These are phyloP conservation scores for Lepidurus apus DNA, from an alignment of 1,140 invertebrate genomes.

Conservation along the genomic window DNA sequence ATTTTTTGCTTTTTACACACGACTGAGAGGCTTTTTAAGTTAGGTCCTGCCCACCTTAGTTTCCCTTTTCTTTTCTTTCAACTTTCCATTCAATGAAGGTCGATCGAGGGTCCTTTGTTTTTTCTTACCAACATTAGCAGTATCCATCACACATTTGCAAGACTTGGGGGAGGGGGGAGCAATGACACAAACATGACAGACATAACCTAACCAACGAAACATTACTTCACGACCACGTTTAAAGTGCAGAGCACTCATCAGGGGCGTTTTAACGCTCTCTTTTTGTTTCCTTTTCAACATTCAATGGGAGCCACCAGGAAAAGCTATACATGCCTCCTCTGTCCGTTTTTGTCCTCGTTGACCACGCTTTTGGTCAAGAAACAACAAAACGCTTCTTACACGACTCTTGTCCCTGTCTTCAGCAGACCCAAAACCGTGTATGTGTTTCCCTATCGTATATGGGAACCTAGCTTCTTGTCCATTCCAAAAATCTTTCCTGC, in stretches of 20 bases:
- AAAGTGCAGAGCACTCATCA: slow-evolving; percentile 18
- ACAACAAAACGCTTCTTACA: no score
- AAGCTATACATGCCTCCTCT: neutral
- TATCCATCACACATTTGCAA: slow-evolving; percentile 13
- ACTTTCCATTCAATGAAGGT: neutral
- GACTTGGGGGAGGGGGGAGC: neutral
- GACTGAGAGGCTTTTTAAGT: neutral
- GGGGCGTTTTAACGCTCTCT: slow-evolving; percentile 18
- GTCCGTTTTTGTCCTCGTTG: neutral
- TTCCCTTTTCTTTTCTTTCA: neutral
- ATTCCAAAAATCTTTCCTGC: neutral
- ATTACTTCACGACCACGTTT: slow-evolving; percentile 19
- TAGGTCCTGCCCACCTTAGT: neutral
- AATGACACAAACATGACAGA: neutral
- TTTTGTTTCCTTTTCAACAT: neutral
- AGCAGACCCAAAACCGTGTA: no score
- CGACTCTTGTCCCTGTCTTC: no score
- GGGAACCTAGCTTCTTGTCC: neutral
- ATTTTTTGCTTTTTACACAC: neutral
- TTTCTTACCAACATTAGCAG: neutral
- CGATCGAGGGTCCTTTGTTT: neutral
- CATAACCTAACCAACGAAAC: neutral
- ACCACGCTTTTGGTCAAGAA: neutral
- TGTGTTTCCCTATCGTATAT: no score
- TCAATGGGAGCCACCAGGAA: neutral